Conservation (phyloP, 2,888 invertebrate species). For the Perizoma affinitatum region DNA sequence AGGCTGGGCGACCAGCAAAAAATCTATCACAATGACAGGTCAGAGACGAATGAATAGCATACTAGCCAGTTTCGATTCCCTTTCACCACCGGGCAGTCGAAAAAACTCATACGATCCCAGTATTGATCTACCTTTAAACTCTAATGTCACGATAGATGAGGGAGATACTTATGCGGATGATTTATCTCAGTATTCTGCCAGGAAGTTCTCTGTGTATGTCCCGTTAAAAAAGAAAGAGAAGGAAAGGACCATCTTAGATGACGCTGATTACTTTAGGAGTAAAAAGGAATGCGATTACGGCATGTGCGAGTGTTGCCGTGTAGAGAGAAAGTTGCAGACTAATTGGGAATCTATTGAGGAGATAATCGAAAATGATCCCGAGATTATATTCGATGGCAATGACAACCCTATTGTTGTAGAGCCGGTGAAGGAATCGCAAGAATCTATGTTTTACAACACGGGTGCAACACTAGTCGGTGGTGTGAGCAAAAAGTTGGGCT, state of each 20-base stretch:
- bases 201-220: slow-evolving; percentile 67
- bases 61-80: slow-evolving; percentile 47
- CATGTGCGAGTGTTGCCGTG: slow-evolving; percentile 68
- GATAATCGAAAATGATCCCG: slow-evolving; percentile 78
- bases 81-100: slow-evolving; percentile 49
- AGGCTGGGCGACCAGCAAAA: slow-evolving; percentile 93
- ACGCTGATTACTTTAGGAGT: slow-evolving; percentile 66
- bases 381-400: slow-evolving; percentile 75
- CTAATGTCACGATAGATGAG: slow-evolving; percentile 36
- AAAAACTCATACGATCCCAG: slow-evolving; percentile 53
- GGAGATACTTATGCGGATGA: slow-evolving; percentile 63
- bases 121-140: slow-evolving; percentile 37
- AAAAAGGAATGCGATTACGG: slow-evolving; percentile 77
- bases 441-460: slow-evolving; percentile 36
- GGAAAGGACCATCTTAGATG: slow-evolving; percentile 72
- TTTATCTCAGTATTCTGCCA: slow-evolving; percentile 63
- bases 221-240: slow-evolving; percentile 51
- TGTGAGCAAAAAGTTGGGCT: slow-evolving; percentile 50
- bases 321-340: slow-evolving; percentile 57
- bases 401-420: slow-evolving; percentile 72
- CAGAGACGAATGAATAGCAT: slow-evolving; percentile 75
- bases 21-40: slow-evolving; percentile 91
- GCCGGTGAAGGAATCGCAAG: slow-evolving; percentile 44
- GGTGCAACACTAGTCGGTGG: slow-evolving; percentile 37
- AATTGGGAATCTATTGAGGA: slow-evolving; percentile 76